Conservation (phyloP, 2,797 vertebrate genomes). For the Apodemus agrarius region DNA sequence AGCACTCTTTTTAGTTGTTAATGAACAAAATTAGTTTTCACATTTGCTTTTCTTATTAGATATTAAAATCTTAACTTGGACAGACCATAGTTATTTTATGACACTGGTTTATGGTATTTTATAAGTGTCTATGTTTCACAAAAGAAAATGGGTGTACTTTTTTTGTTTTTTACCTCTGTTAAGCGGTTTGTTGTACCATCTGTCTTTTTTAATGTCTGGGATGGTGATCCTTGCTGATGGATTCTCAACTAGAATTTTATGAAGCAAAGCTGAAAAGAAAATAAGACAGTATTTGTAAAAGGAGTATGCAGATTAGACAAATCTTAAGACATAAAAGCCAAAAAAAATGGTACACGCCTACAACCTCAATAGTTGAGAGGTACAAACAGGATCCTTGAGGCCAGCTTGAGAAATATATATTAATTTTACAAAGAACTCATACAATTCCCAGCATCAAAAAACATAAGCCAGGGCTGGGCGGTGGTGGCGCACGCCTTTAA, state of each 20-base stretch:
- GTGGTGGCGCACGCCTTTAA: too few species aligned
- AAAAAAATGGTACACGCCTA: neutral
- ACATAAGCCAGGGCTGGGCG: neutral
- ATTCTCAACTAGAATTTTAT: constrained; percentile 92
- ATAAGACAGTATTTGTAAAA: constrained; percentile 38
- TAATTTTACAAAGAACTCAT: neutral
- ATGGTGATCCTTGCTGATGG: constrained; percentile 91
- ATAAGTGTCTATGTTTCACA: constrained; percentile 17
- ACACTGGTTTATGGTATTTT: neutral
- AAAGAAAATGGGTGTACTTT: neutral
- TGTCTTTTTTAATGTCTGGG: constrained; percentile 94
- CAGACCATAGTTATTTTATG: neutral
- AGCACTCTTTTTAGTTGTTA: constrained; percentile 18
- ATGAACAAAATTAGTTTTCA: constrained; percentile 35
- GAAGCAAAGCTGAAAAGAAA: constrained; percentile 91
- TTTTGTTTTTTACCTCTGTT: constrained; percentile 87
- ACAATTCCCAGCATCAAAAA: constrained; percentile 17
- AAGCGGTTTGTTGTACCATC: constrained; percentile 92
- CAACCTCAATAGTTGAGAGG: neutral
- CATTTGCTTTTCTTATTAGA: constrained; percentile 16
- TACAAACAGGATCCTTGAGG: neutral
- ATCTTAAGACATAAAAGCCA: neutral
- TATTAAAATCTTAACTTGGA: constrained; percentile 15
- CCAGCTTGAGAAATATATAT: neutral
- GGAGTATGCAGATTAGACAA: constrained; percentile 4